Conservation (phyloP, 2,797 vertebrate genomes). For the Carcharodon carcharias region DNA sequence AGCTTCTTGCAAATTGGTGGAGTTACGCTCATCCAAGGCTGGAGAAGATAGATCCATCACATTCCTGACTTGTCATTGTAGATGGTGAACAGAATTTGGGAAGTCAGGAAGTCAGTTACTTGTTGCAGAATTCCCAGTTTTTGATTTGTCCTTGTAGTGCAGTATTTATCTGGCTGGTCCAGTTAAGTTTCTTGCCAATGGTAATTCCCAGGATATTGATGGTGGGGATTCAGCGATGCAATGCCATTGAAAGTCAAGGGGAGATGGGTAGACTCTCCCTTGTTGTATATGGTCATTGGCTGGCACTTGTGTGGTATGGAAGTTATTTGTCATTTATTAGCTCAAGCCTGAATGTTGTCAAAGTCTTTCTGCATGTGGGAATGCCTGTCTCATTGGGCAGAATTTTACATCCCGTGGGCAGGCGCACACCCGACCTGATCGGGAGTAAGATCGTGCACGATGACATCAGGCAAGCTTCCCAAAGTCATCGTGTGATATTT, state of each 20-base stretch:
- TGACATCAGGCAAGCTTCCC: too few species aligned
- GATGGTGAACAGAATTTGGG: not conserved
- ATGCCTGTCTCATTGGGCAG: not conserved
- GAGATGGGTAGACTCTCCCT: not conserved
- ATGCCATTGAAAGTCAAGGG: not conserved
- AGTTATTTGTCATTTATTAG: not conserved
- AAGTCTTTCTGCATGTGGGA: not conserved
- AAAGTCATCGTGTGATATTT: too few species aligned
- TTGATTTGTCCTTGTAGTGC: not conserved
- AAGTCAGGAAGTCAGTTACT: too few species aligned
- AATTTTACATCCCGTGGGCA: too few species aligned
- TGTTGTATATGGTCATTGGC: not conserved
- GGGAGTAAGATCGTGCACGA: too few species aligned
- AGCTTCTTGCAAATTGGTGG: not conserved
- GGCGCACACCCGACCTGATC: too few species aligned
- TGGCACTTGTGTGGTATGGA: too few species aligned
- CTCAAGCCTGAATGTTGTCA: not conserved
- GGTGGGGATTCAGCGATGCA: not conserved
- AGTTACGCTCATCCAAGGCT: not conserved
- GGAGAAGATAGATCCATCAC: not conserved
- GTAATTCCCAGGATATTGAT: not conserved
- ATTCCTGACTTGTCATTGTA: not conserved
- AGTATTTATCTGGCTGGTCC: too few species aligned
- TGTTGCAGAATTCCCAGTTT: not conserved
- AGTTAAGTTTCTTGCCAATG: not conserved